Evolutionary conservation across 2,797 vertebrate genomes (phyloP).

Genomic region (Alcedo quadribrachys): DNA sequence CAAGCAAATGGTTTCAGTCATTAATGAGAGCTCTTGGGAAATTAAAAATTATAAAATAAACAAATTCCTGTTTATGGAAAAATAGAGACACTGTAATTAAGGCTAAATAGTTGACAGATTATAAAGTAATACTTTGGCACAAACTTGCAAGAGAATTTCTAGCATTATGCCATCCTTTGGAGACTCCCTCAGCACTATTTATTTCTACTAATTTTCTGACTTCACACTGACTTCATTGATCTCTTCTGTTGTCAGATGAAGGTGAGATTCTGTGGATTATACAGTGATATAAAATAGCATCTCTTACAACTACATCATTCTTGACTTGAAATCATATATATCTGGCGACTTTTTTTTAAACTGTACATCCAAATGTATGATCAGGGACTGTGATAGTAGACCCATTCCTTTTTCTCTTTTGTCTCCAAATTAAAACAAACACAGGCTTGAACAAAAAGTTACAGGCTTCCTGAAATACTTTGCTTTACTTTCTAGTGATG

Average conservation of each 20-base stretch:
- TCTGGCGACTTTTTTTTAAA: neutral
- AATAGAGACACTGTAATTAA: conserved; percentile 19
- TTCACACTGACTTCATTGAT: neutral
- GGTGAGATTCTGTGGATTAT: neutral
- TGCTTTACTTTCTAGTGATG: neutral
- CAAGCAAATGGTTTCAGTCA: neutral
- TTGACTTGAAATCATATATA: neutral
- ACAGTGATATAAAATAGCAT: neutral
- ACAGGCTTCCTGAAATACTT: neutral
- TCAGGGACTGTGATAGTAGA: neutral
- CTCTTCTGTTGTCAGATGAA: neutral
- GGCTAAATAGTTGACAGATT: conserved; percentile 14
- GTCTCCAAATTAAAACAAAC: neutral
- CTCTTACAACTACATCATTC: neutral
- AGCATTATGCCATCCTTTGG: neutral
- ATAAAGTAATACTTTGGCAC: neutral
- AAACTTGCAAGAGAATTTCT: neutral
- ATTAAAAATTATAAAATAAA: conserved; percentile 30
- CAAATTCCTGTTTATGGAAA: neutral
- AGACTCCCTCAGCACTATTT: neutral
- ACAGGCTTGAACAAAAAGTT: neutral
- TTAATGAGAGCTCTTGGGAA: conserved; percentile 50
- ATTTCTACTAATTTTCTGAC: neutral
- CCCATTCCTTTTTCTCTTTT: neutral
- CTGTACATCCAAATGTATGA: neutral